Base-by-base conservation (phyloP, 2,888 invertebrate genomes). In the Empis livida region DNA sequence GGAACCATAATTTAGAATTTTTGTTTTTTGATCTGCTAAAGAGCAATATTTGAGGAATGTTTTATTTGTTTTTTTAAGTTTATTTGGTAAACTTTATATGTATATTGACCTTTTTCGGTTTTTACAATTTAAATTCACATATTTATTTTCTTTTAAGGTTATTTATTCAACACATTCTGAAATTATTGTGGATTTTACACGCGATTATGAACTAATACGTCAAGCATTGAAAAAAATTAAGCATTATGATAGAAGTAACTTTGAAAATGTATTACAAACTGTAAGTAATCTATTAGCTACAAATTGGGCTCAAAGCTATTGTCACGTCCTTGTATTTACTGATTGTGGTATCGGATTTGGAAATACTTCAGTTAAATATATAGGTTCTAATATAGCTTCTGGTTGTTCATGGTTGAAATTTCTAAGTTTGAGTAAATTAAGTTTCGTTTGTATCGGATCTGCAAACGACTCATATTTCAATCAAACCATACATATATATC, bases 291-390 rank as follows among this genome's bases (percentile, higher is more conserved):
- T 90, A 44, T 78, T 94, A 32, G 73, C 86, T 32, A 81, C 82
- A 46, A 90, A 92, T 64, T 96, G 95, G 95, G 93, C 81, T 51
- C 82, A 86, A 54, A 87, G 85, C 43, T 81, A 85, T 10, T 85
- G 88, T 56, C 93, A 95, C 71, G 79, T 83, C 17, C 72, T 88
- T 27, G 63, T 86, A 31, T 75, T 89, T 35, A 86, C 87, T 0
- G 88, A 88, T 69, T 87, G 86, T 17, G 80, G 78, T 51, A 71
- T 78, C 30, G 86, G 86, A 17, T 69, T 79, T 39, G 82, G 82
- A 4, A 69, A 74, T 3, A 77, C 78, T 56, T 81, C 82, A 0
- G 63, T 85, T 5, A 73, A 75, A 44, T 73, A 74, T 46, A 78
- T 78, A 1, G 63, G 80, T 32, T 67, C 70, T 64, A 55, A 50